Evolutionary conservation across 2,888 invertebrate species (phyloP), one percentile per base, ranked within the genome.

Genomic region (Gerris lacustris): DNA sequence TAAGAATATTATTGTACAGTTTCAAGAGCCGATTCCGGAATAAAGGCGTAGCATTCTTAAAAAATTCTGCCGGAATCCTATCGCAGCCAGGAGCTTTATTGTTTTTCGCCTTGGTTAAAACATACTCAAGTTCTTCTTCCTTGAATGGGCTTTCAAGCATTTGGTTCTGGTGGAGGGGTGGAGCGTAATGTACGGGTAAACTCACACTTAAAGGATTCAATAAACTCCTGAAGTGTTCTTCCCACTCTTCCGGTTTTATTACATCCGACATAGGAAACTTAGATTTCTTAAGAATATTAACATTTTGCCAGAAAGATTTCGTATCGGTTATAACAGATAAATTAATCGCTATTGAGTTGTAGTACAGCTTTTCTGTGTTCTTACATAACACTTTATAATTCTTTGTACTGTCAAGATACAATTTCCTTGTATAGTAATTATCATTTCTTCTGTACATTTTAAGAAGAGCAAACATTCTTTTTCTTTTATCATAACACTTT

Each of bases 251-350:
- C 6, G 45, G 43, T 7, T 17, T 43, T 31, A 69, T 44, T 5
- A n/a, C 18, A 17, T 45, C 18, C 15, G 66, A 17, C 44, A 63
- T 63, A 69, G 18, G 6, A 47, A 47, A 47, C 6, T 11, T 11
- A 7, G 6, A 7, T 6, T 47, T 47, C n/a, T 62, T 70, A 18
- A 71, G 68, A 6, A 31, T 11, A 4, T 68, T 68, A 5, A 47
- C 71, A 11, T 64, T 6, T 9, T 67, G 9, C 71, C 71, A 71
- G 64, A 71, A 68, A 11, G 67, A 31, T 44, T 47, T 63, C 2
- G 31, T 31, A 47, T 71, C 71, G 45, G 67, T 71, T 7, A 66
- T 9, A n/a, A 2, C 31, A n/a, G 44, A 2, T 7, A 68, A 17
- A 6, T 66, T 9, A 5, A 66, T 6, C 43, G 66, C 44, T 6